A percentile compares a stretch with the other conserved stretches of the same genome.
Conservation (phyloP, 2,797 vertebrate genomes). For the Ctenopoma kingsleyae region DNA sequence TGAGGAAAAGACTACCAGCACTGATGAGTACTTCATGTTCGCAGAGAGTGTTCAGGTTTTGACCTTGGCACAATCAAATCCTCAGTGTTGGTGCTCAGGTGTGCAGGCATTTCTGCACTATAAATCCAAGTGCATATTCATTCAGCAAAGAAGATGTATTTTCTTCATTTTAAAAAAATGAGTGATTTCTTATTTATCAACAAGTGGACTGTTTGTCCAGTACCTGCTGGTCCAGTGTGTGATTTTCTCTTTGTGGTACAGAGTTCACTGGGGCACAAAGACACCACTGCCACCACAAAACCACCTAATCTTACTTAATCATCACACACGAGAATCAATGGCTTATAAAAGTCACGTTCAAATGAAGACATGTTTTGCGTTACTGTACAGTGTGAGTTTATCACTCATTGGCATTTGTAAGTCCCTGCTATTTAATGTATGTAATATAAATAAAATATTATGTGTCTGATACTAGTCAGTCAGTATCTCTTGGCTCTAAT, state of each 20-base stretch:
- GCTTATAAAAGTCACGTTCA: constrained; percentile 21
- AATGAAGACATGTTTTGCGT: not conserved
- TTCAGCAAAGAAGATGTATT: constrained; percentile 12
- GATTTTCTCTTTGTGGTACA: constrained; percentile 46
- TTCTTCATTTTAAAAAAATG: constrained; percentile 31
- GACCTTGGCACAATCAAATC: constrained; percentile 30
- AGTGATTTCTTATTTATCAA: constrained; percentile 28
- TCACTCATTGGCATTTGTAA: not conserved
- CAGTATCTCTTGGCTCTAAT: constrained; percentile 30
- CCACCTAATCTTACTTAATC: constrained; percentile 43
- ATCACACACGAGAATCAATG: constrained; percentile 52
- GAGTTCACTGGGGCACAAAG: constrained; percentile 52
- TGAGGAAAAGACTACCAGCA: constrained; percentile 17
- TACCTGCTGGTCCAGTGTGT: constrained; percentile 14
- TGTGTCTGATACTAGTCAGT: constrained; percentile 5
- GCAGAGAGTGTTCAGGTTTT: constrained; percentile 14
- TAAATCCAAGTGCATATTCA: not conserved
- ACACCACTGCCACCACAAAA: constrained; percentile 12
- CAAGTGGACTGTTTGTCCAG: constrained; percentile 20
- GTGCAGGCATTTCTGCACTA: not conserved
- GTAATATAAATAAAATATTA: not conserved
- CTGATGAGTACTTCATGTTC: constrained; percentile 44
- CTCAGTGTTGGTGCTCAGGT: constrained; percentile 11
- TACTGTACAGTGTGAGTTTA: constrained; percentile 9
- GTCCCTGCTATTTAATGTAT: not conserved